phyloP scores from a whole-genome alignment of 2,888 invertebrate species.

The Cheiracanthium punctorium region DNA sequence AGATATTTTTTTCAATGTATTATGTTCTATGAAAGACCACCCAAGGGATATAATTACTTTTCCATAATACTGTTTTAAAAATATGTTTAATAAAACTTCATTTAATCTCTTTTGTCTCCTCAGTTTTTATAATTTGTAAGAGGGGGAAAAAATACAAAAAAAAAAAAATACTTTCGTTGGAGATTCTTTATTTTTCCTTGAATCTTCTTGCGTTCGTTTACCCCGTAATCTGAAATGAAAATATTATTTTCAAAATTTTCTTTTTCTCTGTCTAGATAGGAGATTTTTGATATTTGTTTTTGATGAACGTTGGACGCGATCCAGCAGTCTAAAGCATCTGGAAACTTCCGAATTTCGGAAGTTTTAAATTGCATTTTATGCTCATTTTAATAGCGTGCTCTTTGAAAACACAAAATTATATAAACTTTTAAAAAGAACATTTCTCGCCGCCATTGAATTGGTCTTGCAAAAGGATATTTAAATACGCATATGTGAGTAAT shows the following conservation, averaged over 20 bases:
- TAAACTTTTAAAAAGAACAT: background rate
- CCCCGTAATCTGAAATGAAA: background rate
- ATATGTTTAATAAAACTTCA: too few species aligned
- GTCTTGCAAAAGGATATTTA: background rate
- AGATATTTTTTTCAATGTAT: too few species aligned
- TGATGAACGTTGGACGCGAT: background rate
- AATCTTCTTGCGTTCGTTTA: background rate
- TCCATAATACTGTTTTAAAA: too few species aligned
- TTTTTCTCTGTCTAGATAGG: background rate
- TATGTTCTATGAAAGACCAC: too few species aligned
- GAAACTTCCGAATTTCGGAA: background rate
- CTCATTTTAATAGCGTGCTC: background rate
- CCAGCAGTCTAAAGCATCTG: background rate
- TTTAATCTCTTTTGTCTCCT: too few species aligned
- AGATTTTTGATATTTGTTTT: background rate
- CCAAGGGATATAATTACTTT: too few species aligned
- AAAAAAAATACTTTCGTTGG: too few species aligned
- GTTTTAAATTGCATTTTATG: background rate
- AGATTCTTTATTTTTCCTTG: too few species aligned
- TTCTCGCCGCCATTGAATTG: too few species aligned
- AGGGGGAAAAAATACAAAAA: too few species aligned
- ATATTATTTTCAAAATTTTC: background rate
- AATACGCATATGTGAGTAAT: too few species aligned
- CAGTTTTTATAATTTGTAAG: too few species aligned
- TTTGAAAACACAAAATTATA: background rate